phyloP scores from a whole-genome alignment of 2,113 vertebrate genomes.

The Xiphophorus hellerii region DNA sequence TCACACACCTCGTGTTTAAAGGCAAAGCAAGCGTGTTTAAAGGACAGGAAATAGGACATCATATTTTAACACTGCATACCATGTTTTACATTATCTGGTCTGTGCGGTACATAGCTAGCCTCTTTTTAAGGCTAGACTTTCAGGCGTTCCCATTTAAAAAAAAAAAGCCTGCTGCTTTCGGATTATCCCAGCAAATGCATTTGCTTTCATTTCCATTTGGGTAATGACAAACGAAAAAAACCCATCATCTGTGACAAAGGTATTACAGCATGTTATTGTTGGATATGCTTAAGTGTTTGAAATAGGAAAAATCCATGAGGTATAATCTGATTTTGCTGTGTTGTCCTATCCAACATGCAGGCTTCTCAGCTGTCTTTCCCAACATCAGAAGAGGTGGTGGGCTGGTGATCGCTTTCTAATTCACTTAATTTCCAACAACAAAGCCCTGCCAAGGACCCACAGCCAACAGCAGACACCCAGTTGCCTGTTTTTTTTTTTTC shows the following conservation, averaged over 20 bases:
- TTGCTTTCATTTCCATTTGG: conserved; percentile 57
- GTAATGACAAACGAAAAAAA: conserved; percentile 55
- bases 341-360: conserved; percentile 13
- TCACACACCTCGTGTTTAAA: conserved; percentile 55
- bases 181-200: conserved; percentile 71
- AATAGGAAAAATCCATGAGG: conserved; percentile 3
- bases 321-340: conserved; percentile 28
- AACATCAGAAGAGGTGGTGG: conserved; percentile 1
- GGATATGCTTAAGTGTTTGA: conserved; percentile 22
- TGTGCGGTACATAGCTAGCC: conserved; percentile 26
- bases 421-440: conserved; percentile 73
- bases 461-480: conserved; percentile 61
- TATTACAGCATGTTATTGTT: conserved; percentile 43
- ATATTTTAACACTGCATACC: conserved; percentile 27
- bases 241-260: conserved; percentile 46
- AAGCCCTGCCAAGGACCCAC: conserved; percentile 67
- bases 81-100: conserved; percentile 57
- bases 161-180: conserved; percentile 60
- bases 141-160: conserved; percentile 52
- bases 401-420: conserved; percentile 66
- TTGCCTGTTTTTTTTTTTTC: conserved; percentile 19
- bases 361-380: conserved; percentile 22
- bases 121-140: conserved; percentile 53
- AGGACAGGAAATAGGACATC: conserved; percentile 50
- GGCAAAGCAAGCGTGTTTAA: conserved; percentile 33